Percentiles rank a stretch among this genome's conserved stretches.
Conservation (phyloP, 2,888 invertebrate genomes). For the Diarsia dahlii region DNA sequence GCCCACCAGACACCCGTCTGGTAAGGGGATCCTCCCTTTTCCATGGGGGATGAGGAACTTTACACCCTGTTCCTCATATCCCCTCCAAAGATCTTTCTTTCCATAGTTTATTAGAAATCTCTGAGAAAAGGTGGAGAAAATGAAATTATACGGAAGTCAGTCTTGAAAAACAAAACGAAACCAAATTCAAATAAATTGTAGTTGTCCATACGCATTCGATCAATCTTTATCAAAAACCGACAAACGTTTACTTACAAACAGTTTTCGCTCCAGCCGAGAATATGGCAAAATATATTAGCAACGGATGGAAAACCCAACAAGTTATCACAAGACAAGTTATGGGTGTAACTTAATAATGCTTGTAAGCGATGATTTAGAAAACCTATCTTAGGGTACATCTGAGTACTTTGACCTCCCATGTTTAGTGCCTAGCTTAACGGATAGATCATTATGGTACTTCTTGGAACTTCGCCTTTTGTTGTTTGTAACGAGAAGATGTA, state of each 20-base stretch:
- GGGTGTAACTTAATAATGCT: slow-evolving; percentile 63
- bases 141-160: neutral
- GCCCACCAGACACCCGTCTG: too few species aligned
- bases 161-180: neutral
- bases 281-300: slow-evolving; percentile 31
- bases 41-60: too few species aligned
- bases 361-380: slow-evolving; percentile 58
- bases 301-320: slow-evolving; percentile 43
- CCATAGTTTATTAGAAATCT: too few species aligned
- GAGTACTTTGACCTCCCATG: slow-evolving; percentile 46
- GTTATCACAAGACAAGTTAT: slow-evolving; percentile 36
- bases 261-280: neutral
- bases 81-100: too few species aligned
- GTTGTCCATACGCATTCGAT: neutral
- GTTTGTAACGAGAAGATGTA: slow-evolving; percentile 18
- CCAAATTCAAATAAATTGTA: neutral
- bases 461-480: slow-evolving; percentile 34
- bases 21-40: too few species aligned
- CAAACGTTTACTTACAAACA: neutral
- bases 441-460: slow-evolving; percentile 53
- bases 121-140: too few species aligned
- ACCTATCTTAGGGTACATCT: slow-evolving; percentile 50
- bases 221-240: slow-evolving; percentile 5
- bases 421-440: slow-evolving; percentile 46
- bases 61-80: too few species aligned